phyloP scores from a whole-genome alignment of 2,888 invertebrate species.

The Athetis lepigone region DNA sequence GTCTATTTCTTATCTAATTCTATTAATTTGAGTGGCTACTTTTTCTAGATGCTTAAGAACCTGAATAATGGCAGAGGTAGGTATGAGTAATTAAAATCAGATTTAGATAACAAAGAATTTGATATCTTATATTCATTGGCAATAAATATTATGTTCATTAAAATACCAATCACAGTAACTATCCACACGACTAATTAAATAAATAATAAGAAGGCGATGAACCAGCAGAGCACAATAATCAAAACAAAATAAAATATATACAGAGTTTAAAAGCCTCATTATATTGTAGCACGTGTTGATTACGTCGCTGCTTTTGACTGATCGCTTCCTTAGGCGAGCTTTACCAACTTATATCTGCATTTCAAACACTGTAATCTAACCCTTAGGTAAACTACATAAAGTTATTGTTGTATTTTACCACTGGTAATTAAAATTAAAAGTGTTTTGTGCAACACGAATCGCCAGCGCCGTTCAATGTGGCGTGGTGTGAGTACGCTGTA shows the following conservation, averaged over 20 bases:
- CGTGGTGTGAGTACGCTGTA: conserved; percentile 47
- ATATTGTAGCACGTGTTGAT: conserved; percentile 78
- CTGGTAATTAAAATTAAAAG: conserved; percentile 40
- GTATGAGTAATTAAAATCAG: neutral
- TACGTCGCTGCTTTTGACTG: conserved; percentile 75
- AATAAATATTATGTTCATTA: conserved; percentile 8
- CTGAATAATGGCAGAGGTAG: neutral
- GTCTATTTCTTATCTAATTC: conserved; percentile 16
- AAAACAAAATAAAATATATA: conserved; percentile 64
- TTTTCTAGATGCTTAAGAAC: neutral
- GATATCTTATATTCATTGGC: neutral
- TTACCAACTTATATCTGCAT: conserved; percentile 31
- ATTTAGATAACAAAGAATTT: neutral
- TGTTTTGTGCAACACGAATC: conserved; percentile 63
- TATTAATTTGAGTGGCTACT: conserved; percentile 16
- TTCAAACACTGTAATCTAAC: neutral
- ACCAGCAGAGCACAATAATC: conserved; percentile 49
- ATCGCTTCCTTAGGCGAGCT: conserved; percentile 75
- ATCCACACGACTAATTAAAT: conserved; percentile 35
- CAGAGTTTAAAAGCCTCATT: conserved; percentile 74
- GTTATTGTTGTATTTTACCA: neutral
- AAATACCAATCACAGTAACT: conserved; percentile 17
- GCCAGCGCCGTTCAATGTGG: conserved; percentile 47
- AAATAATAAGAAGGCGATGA: conserved; percentile 53
- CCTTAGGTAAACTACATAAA: neutral